Evolutionary conservation across 2,888 invertebrate species (phyloP).

Genomic region (Athalia rosae): DNA sequence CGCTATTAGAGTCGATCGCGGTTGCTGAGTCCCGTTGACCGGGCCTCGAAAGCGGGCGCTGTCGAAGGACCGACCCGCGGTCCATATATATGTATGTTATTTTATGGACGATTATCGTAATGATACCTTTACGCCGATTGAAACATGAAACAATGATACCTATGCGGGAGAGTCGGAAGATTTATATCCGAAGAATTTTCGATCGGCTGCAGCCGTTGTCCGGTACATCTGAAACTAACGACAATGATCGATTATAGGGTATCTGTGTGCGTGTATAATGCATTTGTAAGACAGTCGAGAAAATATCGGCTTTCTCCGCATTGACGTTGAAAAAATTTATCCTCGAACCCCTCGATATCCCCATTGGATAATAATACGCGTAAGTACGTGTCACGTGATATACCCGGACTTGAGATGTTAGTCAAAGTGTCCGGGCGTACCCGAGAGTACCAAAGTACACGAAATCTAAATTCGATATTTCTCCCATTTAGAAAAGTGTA

Average conservation of each 20-base stretch:
- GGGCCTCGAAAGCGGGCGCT: slow-evolving; percentile 35
- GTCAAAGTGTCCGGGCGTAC: not conserved
- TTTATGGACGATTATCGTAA: slow-evolving; percentile 69
- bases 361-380: no score
- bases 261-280: no score
- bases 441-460: not conserved
- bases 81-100: slow-evolving; percentile 50
- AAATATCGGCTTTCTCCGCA: slow-evolving; percentile 26
- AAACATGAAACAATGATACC: slow-evolving; percentile 68
- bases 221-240: slow-evolving; percentile 1
- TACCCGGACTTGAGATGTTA: slow-evolving; percentile 21
- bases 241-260: slow-evolving; percentile 3
- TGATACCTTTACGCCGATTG: slow-evolving; percentile 69
- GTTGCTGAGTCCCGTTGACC: slow-evolving; percentile 45
- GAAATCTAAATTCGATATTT: slow-evolving; percentile 17
- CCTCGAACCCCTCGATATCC: not conserved
- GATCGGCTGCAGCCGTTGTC: no score
- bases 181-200: not conserved
- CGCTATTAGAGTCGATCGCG: slow-evolving; percentile 67
- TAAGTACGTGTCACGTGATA: not conserved
- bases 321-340: slow-evolving; percentile 18
- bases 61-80: slow-evolving; percentile 5
- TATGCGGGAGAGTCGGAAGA: slow-evolving; percentile 43
- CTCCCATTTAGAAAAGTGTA: slow-evolving; percentile 33
- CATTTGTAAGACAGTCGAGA: no score